Evolutionary conservation across 1,140 invertebrate genomes (phyloP).

Genomic region (Zaprionus kolodkinae): DNA sequence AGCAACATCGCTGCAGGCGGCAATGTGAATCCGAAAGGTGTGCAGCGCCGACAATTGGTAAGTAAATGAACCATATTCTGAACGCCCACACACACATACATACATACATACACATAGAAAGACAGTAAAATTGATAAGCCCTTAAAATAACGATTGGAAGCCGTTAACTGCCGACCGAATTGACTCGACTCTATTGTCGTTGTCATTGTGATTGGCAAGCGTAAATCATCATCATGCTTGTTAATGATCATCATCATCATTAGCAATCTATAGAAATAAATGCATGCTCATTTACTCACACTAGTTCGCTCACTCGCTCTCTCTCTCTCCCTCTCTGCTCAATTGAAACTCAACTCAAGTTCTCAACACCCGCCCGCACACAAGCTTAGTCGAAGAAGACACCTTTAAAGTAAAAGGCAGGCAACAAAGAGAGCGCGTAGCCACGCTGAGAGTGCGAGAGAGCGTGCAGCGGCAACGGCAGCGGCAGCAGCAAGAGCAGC

Average conservation of each 20-base stretch:
- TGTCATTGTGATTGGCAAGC: slow-evolving; percentile 54
- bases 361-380: slow-evolving; percentile 14
- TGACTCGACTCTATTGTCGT: slow-evolving; percentile 15
- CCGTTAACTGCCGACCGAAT: slow-evolving; percentile 29
- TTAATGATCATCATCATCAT: slow-evolving; percentile 38
- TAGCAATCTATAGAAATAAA: slow-evolving; percentile 73
- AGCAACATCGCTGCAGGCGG: slow-evolving; percentile 33
- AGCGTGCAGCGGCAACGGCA: slow-evolving; percentile 23
- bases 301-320: background rate
- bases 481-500: slow-evolving; percentile 14
- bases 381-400: slow-evolving; percentile 9
- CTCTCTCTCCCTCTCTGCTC: background rate
- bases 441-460: background rate
- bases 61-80: slow-evolving; percentile 49
- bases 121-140: slow-evolving; percentile 35
- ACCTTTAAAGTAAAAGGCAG: background rate
- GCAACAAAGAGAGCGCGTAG: background rate
- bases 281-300: slow-evolving; percentile 53
- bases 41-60: slow-evolving; percentile 82
- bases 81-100: background rate
- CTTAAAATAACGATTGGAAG: slow-evolving; percentile 13
- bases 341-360: slow-evolving; percentile 34
- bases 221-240: slow-evolving; percentile 53
- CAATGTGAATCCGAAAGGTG: slow-evolving; percentile 77
- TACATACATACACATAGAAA: background rate